A percentile compares a stretch with the other conserved stretches of the same genome.
These are phyloP conservation scores for Cerceris ruficornis DNA, from an alignment of 2,888 invertebrate genomes.

Conservation along the genomic window DNA sequence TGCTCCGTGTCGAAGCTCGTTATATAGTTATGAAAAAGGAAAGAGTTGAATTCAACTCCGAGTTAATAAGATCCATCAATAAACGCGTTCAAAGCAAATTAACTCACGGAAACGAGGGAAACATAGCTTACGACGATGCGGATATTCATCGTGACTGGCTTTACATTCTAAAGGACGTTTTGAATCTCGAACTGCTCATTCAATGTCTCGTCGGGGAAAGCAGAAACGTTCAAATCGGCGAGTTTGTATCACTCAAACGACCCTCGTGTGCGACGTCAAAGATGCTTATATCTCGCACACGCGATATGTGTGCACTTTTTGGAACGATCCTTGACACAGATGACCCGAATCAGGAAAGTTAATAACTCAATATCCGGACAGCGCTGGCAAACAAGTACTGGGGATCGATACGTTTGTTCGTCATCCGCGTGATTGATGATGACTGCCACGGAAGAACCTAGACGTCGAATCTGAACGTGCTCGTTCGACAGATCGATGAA, in stretches of 20 bases:
- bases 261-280: not conserved
- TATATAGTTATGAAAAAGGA: not conserved
- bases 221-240: not conserved
- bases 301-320: constrained; percentile 30
- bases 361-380: constrained; percentile 55
- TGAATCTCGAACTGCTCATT: too few relatives aligned
- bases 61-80: too few relatives aligned
- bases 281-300: not conserved
- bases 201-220: too few relatives aligned
- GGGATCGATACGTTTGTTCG: constrained; percentile 58
- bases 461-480: constrained; percentile 32
- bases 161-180: too few relatives aligned
- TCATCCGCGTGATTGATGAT: constrained; percentile 58
- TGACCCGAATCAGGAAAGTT: constrained; percentile 50
- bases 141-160: too few relatives aligned
- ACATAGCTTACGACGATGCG: too few relatives aligned
- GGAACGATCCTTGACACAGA: constrained; percentile 38
- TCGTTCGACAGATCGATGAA: constrained; percentile 49
- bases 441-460: constrained; percentile 38
- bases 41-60: not conserved
- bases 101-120: too few relatives aligned
- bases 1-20: not conserved
- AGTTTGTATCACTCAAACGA: not conserved
- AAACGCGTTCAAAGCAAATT: too few relatives aligned
- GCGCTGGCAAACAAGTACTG: constrained; percentile 48